Evolutionary conservation across 35 echinoderm and acorn worm genomes (phyloP), one percentile per base, ranked within the genome.

Genomic region (Diadema setosum): DNA sequence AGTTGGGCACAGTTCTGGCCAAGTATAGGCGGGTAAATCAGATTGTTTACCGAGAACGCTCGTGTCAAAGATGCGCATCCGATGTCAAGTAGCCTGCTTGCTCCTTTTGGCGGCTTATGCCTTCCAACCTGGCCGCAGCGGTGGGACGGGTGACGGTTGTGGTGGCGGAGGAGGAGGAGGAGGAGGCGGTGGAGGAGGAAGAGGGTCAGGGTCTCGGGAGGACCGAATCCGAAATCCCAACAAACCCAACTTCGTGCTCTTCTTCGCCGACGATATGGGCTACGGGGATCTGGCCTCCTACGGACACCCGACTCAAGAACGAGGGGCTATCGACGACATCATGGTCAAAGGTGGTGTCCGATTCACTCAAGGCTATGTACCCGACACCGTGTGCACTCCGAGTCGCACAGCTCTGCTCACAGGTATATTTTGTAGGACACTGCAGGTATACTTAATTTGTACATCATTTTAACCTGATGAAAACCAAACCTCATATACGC

Each of bases 261-360:
- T 94, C 25, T 73, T 94, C 3, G 93, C 83, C 18, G 93, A 94
- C 81, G 93, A 94, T 40, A 80, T 94, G 82, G 93, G 93, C 14
- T 94, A 90, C 70, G 93, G 93, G 9, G 93, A 94, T 69, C 87
- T 94, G 34, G 85, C 87, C 7, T 73, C 67, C 20, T 94, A 91
- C 57, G 93, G 93, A 2, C 93, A 94, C 37, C 93, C 93, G 33
- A 43, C 39, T 35, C 88, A 90, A 63, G 88, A 90, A 65, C 40
- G 37, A 3, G 88, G 88, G 5, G 34, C 78, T 12, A 83, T 90
- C 61, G 88, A 90, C 42, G 36, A 83, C 35, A 35, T 90, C 29
- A 58, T 81, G 49, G 39, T 37, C 5, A 81, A 90, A 30, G 11
- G 24, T 2, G 88, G 88, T 27, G 69, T 90, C 7, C 78, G 75